A percentile compares a stretch with the other conserved stretches of the same genome.
Conservation (phyloP, 2,888 invertebrate species). For the Diaperis boleti region DNA sequence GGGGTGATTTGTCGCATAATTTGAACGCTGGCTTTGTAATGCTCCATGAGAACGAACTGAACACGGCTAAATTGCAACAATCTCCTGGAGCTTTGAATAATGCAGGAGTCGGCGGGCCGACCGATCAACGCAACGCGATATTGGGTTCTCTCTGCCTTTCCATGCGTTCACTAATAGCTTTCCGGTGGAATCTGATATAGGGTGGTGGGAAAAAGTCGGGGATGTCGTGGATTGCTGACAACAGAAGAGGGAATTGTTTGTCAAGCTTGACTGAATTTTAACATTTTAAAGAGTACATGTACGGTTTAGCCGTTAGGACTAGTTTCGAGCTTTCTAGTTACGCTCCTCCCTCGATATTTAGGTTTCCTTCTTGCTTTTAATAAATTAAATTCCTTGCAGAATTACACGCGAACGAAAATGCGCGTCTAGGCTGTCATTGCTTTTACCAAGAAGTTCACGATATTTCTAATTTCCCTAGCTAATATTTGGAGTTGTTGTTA, state of each 20-base stretch:
- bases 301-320: no score
- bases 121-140: slow-evolving; percentile 22
- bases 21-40: slow-evolving; percentile 44
- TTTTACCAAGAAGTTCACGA: neutral
- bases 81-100: slow-evolving; percentile 42
- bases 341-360: no score
- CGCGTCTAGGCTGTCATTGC: slow-evolving; percentile 3
- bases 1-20: slow-evolving; percentile 52
- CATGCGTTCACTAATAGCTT: slow-evolving; percentile 22
- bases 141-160: slow-evolving; percentile 9
- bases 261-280: no score
- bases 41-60: slow-evolving; percentile 29
- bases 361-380: neutral
- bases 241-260: no score
- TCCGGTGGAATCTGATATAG: slow-evolving; percentile 25
- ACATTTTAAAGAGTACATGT: no score
- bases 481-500: slow-evolving; percentile 34
- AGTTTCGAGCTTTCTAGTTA: no score
- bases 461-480: slow-evolving; percentile 27
- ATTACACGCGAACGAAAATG: slow-evolving; percentile 8
- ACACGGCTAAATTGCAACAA: slow-evolving; percentile 40
- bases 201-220: slow-evolving; percentile 16
- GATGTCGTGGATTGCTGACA: no score
- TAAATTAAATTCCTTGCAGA: slow-evolving; percentile 5
- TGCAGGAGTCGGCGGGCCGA: slow-evolving; percentile 34